Base-by-base conservation (phyloP, 1,140 invertebrate genomes). In the Drosophila neocordata region DNA sequence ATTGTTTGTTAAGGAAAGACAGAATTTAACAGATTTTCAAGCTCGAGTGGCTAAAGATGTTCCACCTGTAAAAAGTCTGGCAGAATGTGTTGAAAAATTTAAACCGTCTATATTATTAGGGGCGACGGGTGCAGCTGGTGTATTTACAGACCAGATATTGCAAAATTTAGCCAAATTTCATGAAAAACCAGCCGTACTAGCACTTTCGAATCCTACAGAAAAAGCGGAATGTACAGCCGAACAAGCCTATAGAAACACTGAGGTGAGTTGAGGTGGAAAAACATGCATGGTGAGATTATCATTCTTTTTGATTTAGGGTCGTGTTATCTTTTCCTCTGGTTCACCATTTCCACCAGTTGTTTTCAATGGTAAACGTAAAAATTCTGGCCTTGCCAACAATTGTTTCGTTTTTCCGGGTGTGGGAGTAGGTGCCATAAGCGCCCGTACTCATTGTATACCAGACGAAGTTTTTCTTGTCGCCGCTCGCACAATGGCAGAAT, bases 221-320 rank as follows among this genome's bases (percentile, higher is more conserved):
- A 98, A 98, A 92, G 97, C 98, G 1, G 98, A 99, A 92, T 99
- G 98, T 89, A 99, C 98, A 6, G 98, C 98, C 13, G 97, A 98
- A 90, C 94, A 97, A 89, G 97, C 97, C 1, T 99, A 98, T 89
- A 94, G 91, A 18, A 91, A 95, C 72, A 98, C 97, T 0, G 94
- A 98, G 51, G 83, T 88, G 9, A 37, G 41, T 38, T 9, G 13
- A 0, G 13, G 7, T 1, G 93, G 65, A 1, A 20, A 9, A 13
- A 12, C 22, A 2, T 6, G 15, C 4, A 27, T 3, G 37, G n/a
- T 13, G 12, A 5, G 8, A 13, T 35, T 15, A 34, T 9, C 3
- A 55, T 24, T 1, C 37, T 1, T 1, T 13, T 13, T 0, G 1
- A 20, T 27, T 35, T 1, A 82, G 79, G 79, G 79, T 20, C 71